These are phyloP conservation scores for Caerostris darwini DNA, from an alignment of 1,140 invertebrate genomes.

Conservation along the genomic window DNA sequence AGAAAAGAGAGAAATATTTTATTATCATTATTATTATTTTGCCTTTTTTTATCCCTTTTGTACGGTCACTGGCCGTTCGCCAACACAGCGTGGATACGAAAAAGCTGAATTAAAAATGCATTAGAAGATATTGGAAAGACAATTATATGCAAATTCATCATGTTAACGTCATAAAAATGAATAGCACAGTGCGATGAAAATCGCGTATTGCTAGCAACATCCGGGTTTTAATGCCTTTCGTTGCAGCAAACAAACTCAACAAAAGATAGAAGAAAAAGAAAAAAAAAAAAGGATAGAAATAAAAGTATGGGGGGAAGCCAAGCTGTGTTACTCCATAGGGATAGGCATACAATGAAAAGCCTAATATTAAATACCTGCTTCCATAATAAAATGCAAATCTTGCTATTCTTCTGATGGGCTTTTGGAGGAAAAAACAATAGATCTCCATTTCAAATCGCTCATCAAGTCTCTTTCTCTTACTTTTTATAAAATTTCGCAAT, in stretches of 20 bases:
- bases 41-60: not conserved
- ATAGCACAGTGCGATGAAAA: constrained; percentile 54
- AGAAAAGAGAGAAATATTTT: constrained; percentile 7
- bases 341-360: constrained; percentile 29
- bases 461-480: constrained; percentile 22
- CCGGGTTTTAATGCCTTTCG: constrained; percentile 58
- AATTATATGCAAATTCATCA: constrained; percentile 78
- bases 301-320: not conserved
- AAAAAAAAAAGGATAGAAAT: constrained; percentile 16
- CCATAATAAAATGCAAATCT: constrained; percentile 76
- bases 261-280: constrained; percentile 40
- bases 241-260: not conserved
- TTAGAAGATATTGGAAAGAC: constrained; percentile 77
- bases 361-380: constrained; percentile 72
- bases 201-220: constrained; percentile 62
- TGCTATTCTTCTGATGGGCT: constrained; percentile 50
- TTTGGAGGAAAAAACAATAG: constrained; percentile 62
- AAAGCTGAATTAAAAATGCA: constrained; percentile 72
- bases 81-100: constrained; percentile 29
- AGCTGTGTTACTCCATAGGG: not conserved
- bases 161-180: constrained; percentile 76
- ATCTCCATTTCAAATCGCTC: constrained; percentile 39
- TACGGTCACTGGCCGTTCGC: constrained; percentile 31
- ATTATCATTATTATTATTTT: constrained; percentile 14
- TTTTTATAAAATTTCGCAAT: not conserved